A percentile compares a stretch with the other conserved stretches of the same genome.
phyloP scores from a whole-genome alignment of 2,797 vertebrate genomes.

The Halcyon badia region DNA sequence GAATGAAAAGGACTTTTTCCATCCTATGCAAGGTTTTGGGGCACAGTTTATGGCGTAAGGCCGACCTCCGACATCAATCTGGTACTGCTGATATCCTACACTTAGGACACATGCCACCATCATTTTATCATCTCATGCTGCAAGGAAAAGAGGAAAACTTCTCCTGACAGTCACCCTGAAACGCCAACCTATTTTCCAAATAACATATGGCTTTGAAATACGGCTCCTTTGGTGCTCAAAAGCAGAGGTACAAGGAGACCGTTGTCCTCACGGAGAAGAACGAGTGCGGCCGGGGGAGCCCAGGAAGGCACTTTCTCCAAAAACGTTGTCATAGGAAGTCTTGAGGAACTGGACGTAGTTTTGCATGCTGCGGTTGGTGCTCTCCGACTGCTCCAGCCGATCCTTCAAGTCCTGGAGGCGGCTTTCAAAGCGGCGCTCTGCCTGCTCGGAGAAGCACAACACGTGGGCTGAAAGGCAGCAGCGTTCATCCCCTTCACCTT shows the following conservation, averaged over 20 bases:
- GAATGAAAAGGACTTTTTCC: background rate
- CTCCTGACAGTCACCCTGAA: background rate
- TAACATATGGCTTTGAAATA: constrained; percentile 49
- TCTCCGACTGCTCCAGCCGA: constrained; percentile 92
- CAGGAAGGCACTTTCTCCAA: constrained; percentile 85
- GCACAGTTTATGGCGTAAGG: background rate
- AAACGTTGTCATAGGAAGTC: constrained; percentile 91
- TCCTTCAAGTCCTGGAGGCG: constrained; percentile 91
- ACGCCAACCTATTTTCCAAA: background rate
- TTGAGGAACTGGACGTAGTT: constrained; percentile 97
- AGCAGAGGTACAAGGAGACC: background rate
- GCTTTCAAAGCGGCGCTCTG: constrained; percentile 87
- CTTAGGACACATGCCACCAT: background rate
- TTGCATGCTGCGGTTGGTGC: constrained; percentile 94
- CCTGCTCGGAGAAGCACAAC: constrained; percentile 73
- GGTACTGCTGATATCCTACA: background rate
- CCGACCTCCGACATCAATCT: background rate
- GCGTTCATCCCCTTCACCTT: rapidly evolving
- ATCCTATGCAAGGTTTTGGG: background rate
- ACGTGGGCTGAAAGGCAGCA: background rate
- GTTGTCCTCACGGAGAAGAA: constrained; percentile 62
- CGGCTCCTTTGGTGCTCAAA: background rate
- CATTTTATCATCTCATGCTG: background rate
- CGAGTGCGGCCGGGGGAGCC: constrained; percentile 79
- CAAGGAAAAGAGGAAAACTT: background rate